Base-by-base conservation (phyloP, 2,888 invertebrate species). In the Dicranocentrus wangi region DNA sequence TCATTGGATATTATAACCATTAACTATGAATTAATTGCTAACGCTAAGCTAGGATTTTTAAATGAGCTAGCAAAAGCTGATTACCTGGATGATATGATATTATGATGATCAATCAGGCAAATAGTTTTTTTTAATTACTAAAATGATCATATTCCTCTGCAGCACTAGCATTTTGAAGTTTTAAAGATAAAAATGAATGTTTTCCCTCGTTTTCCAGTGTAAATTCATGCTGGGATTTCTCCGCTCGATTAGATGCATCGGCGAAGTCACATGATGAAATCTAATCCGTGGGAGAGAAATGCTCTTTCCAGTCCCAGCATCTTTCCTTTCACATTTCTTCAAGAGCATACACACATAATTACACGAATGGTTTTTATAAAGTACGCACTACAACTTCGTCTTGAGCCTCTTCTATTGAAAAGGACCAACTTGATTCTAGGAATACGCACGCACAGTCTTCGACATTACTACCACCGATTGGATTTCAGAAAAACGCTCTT, bases 211-310 rank as follows among this genome's bases (percentile, higher is more conserved):
- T 10, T 51, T 17, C n/a, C 51, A n/a, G n/a, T 25, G 61, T 43
- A 27, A 47, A 43, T 66, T 25, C 79, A 58, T 61, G 69, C 75
- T 70, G 81, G 39, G 75, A 70, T 70, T 75, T 75, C 65, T 77
- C 77, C 81, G 82, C 84, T 83, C 85, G 84, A 85, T 85, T 85
- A 84, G 84, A 78, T 75, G 82, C 82, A 82, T 83, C 82, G 73
- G 73, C 42, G 76, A 82, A 83, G 84, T 84, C 83, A 82, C 61
- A 81, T 82, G 81, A 76, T 73, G 82, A 82, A 82, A 83, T 69
- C 69, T 73, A 83, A 81, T 85, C 83, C 86, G 85, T 86, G 86
- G 86, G 86, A 86, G 86, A 83, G 85, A 84, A 85, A 84, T 75
- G 69, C 39, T 75, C 55, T 43, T 70, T 70, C 53, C 70, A 75